phyloP scores from a whole-genome alignment of 2,797 vertebrate genomes.

The Loriculus beryllinus region DNA sequence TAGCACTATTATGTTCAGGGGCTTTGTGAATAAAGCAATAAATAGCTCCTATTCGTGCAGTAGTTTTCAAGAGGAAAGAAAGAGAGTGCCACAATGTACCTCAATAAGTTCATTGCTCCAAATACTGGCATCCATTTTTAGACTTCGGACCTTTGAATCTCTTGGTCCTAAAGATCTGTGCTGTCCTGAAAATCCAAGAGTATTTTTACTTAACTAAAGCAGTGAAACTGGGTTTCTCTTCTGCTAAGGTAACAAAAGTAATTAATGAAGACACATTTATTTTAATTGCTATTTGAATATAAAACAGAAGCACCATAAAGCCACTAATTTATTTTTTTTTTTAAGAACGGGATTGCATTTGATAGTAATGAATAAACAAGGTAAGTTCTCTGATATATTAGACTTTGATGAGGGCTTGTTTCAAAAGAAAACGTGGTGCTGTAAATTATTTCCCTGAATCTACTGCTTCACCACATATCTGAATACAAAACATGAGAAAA shows the following conservation, averaged over 20 bases:
- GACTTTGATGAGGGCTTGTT: not conserved
- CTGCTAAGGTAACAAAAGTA: not conserved
- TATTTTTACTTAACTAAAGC: not conserved
- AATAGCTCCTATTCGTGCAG: not conserved
- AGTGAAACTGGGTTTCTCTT: not conserved
- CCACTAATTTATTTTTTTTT: rapidly evolving
- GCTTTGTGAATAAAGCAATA: not conserved
- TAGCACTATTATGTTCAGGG: not conserved
- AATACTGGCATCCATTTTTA: slow-evolving; percentile 93
- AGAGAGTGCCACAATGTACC: slow-evolving; percentile 68
- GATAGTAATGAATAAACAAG: not conserved
- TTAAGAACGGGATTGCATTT: not conserved
- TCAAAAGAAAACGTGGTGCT: not conserved
- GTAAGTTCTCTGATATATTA: not conserved
- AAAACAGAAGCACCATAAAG: not conserved
- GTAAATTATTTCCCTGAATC: not conserved
- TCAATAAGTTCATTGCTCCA: slow-evolving; percentile 98
- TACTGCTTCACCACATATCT: not conserved
- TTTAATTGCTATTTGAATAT: not conserved
- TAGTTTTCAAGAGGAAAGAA: not conserved
- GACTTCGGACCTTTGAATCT: slow-evolving; percentile 91
- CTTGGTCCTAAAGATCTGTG: slow-evolving; percentile 90
- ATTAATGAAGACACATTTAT: not conserved
- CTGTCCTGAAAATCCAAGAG: slow-evolving; percentile 80
- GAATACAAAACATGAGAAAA: not conserved